Percentiles rank a stretch among this genome's conserved stretches.
These are phyloP conservation scores for Zoanthus solanderi DNA, from an alignment of 92 coral and sea anemone species.

Conservation along the genomic window DNA sequence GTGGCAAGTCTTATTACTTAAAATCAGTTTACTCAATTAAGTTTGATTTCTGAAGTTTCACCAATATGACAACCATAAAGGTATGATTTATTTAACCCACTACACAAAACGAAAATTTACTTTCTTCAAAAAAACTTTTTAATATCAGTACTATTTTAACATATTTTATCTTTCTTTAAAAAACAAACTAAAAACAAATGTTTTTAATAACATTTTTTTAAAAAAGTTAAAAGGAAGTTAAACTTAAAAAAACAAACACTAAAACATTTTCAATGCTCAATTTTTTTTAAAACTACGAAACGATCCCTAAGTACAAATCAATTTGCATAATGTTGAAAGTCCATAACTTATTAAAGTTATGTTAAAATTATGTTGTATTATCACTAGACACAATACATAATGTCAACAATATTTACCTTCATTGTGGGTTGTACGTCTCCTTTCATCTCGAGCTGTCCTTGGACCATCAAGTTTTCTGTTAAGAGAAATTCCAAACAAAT, in stretches of 20 bases:
- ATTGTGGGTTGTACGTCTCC: slow-evolving; percentile 96
- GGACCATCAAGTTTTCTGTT: slow-evolving; percentile 95
- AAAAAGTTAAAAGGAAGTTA: too few species aligned
- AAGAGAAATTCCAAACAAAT: slow-evolving; percentile 56
- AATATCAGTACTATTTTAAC: too few species aligned
- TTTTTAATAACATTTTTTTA: too few species aligned
- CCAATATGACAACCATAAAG: too few species aligned
- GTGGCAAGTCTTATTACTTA: too few species aligned
- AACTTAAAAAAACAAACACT: not conserved
- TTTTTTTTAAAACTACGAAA: not conserved
- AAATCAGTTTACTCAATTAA: too few species aligned
- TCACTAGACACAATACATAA: not conserved
- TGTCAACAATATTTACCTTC: slow-evolving; percentile 68
- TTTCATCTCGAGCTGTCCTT: slow-evolving; percentile 92
- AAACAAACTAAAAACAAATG: too few species aligned
- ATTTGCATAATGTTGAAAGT: not conserved
- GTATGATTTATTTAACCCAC: too few species aligned
- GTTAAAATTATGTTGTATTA: not conserved
- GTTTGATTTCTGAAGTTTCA: too few species aligned
- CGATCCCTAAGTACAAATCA: not conserved
- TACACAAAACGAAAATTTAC: too few species aligned
- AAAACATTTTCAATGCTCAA: not conserved
- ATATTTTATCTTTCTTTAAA: too few species aligned
- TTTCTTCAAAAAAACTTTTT: too few species aligned
- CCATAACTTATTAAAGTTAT: not conserved